Evolutionary conservation across 2,797 vertebrate species (phyloP).

Genomic region (Prunella strophiata): DNA sequence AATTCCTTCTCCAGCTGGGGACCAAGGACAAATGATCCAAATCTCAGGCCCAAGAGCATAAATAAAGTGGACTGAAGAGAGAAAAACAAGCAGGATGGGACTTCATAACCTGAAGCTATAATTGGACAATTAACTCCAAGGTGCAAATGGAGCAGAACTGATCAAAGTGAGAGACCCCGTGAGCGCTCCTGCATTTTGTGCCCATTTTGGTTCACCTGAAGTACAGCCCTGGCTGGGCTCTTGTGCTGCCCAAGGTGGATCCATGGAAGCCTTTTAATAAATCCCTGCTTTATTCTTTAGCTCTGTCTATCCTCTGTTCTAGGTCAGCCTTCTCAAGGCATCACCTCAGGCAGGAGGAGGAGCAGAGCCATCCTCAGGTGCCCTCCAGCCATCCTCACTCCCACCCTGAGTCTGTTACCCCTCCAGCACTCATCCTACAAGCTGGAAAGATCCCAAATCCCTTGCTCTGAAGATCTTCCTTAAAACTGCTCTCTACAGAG

Average conservation of each 20-base stretch:
- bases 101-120: accelerated
- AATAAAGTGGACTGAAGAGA: accelerated
- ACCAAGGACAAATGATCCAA: neutral
- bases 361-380: neutral
- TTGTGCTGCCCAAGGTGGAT: neutral
- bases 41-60: neutral
- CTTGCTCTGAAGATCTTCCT: neutral
- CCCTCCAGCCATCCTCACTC: neutral
- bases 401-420: neutral
- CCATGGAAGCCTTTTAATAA: neutral
- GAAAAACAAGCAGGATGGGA: neutral
- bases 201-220: neutral
- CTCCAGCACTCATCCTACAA: neutral
- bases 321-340: neutral
- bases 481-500: neutral
- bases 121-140: accelerated
- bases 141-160: neutral
- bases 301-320: neutral
- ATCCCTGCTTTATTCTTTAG: neutral
- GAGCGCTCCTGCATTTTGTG: accelerated
- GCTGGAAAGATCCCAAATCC: neutral
- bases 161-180: accelerated
- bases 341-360: neutral
- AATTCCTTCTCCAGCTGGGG: neutral
- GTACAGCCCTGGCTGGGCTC: neutral